Evolutionary conservation across 2,113 vertebrate species (phyloP), one percentile per base, ranked within the genome.

Genomic region (Struthio camelus): DNA sequence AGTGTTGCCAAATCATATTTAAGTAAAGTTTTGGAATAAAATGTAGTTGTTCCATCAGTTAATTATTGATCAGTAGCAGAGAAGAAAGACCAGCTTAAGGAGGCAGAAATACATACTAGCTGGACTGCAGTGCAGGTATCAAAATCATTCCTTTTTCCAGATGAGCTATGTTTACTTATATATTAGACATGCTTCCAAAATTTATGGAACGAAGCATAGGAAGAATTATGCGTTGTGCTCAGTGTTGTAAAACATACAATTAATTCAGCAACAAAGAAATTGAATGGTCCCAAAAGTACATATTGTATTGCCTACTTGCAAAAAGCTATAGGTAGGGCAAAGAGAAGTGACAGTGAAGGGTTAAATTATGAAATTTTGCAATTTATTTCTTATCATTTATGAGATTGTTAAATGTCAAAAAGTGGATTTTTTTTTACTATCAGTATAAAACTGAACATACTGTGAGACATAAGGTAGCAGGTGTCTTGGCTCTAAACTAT

Each of bases 391-490:
- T 97, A 98, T 98, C 77, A 96, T 97, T 98, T 97, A 95, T 97
- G 97, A 98, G 97, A 98, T 98, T 98, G 96, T 95, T 97, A 97
- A 98, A 98, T 98, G 98, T 98, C 98, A 98, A 97, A 98, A 98
- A 98, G 98, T 98, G 97, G 93, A 94, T 97, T 98, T 96, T 97
- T 96, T 97, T 98, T 98, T 97, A 96, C 97, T 98, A 98, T 98
- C 97, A 98, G 98, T 98, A 98, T 98, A 98, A 98, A 98, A 98
- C 96, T 95, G 98, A 98, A 98, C 98, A 98, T 98, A 98, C 98
- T 98, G 98, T 96, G 97, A 98, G 98, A 98, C 98, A 98, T 98
- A 98, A 98, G 98, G 98, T 98, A 98, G 98, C 98, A 98, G 98
- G 98, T 98, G 98, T 98, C 97, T 98, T 98, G 98, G 97, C 98